Conservation (phyloP, 2,888 invertebrate genomes). For the Tuta absoluta region DNA sequence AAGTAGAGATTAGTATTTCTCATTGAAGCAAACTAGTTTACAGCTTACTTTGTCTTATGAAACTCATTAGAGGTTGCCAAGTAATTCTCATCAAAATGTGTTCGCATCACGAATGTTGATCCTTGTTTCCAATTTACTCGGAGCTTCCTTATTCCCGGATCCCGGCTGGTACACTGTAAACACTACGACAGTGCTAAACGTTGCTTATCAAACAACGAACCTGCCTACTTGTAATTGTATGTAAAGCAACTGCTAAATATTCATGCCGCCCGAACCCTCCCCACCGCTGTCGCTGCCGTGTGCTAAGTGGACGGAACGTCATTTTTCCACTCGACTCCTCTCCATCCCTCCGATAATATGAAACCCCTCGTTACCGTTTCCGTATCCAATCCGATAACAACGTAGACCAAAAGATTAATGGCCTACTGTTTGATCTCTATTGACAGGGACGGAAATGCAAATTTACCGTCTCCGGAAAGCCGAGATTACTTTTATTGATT, state of each 20-base stretch:
- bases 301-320: slow-evolving; percentile 21
- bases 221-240: slow-evolving; percentile 29
- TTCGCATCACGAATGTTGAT: neutral
- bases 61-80: neutral
- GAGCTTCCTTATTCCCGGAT: neutral
- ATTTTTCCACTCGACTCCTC: slow-evolving; percentile 18
- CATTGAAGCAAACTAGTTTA: neutral
- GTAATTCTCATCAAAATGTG: slow-evolving; percentile 4
- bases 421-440: neutral
- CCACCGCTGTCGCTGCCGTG: neutral
- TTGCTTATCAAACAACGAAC: slow-evolving; percentile 23
- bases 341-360: neutral
- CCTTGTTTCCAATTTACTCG: slow-evolving; percentile 3
- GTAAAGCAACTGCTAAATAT: slow-evolving; percentile 29
- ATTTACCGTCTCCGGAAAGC: neutral
- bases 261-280: slow-evolving; percentile 22
- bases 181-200: neutral
- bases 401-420: neutral
- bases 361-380: slow-evolving; percentile 9
- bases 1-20: neutral
- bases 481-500: slow-evolving; percentile 17
- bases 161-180: slow-evolving; percentile 2
- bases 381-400: neutral
- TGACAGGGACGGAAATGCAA: neutral
- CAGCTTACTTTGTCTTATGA: neutral